Evolutionary conservation across 2,888 invertebrate genomes (phyloP), one percentile per base, ranked within the genome.

Genomic region (Nomada flava): DNA sequence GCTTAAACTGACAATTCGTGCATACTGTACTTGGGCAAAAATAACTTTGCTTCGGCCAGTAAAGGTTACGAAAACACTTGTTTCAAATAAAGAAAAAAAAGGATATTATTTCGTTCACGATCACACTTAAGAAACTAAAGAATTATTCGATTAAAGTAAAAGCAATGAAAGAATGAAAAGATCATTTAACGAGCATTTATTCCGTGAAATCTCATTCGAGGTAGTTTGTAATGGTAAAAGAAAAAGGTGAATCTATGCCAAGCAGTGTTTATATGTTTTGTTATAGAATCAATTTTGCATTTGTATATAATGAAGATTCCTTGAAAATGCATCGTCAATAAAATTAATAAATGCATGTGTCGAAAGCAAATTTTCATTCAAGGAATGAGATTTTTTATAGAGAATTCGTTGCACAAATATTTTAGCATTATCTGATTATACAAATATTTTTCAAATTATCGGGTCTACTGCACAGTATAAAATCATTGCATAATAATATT

Each of bases 271-370:
- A 70, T 84, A 78, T 79, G 83, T 82, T 88, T 87, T 81, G 78
- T 63, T 78, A 76, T 79, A 87, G 77, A 71, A 80, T 76, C 63
- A 72, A 80, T 85, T 85, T 88, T 89, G 88, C 83, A 86, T 85
- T 86, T 89, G 84, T 88, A 88, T 55, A 89, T 84, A 81, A 86
- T 78, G 29, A 76, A 77, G 47, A 73, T 77, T 77, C 77, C 69
- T 81, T 76, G 76, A 70, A 36, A 79, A 79, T 72, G 73, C 80
- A 82, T 63, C 77, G 79, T 80, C 76, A 78, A 83, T 79, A 69
- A 84, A 83, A 83, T 57, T 67, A 82, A 80, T 69, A 80, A 80
- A 80, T 76, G 76, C 82, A 74, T 82, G 80, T 76, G 78, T 80
- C 55, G 60, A 53, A 85, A 73, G 44, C 10, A 80, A 75, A 72